Percentiles rank a stretch among this genome's conserved stretches.
phyloP scores from a whole-genome alignment of 1,140 invertebrate species.

The Lordiphosa clarofinis region DNA sequence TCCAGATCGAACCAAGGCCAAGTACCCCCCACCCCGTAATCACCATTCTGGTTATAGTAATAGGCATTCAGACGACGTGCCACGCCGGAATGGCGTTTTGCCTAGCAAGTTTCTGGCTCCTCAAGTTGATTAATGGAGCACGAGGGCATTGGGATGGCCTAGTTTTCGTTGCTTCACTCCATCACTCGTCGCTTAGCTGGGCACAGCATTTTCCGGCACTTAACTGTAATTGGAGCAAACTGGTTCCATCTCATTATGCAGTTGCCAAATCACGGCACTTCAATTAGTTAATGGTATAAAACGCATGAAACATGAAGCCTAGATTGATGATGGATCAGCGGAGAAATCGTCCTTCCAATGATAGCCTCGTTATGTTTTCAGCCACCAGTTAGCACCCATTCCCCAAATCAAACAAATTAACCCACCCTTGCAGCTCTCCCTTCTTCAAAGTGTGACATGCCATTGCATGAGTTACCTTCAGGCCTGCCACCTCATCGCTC shows the following conservation, averaged over 20 bases:
- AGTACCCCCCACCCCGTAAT: neutral
- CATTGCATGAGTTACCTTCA: conserved; percentile 20
- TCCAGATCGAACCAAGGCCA: conserved; percentile 60
- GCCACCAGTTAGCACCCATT: conserved; percentile 13
- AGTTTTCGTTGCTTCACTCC: conserved; percentile 37
- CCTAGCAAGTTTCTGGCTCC: conserved; percentile 44
- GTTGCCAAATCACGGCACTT: conserved; percentile 59
- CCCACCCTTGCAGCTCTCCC: conserved; percentile 12
- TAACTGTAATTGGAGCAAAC: conserved; percentile 69
- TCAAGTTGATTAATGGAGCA: conserved; percentile 63
- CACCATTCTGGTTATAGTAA: conserved; percentile 31
- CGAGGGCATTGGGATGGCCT: conserved; percentile 24
- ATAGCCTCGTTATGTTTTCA: too few species aligned
- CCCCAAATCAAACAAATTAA: conserved; percentile 65
- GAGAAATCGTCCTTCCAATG: too few species aligned
- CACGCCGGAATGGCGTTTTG: conserved; percentile 58
- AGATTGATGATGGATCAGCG: conserved; percentile 53
- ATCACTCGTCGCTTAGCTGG: conserved; percentile 39
- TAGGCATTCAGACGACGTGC: conserved; percentile 65
- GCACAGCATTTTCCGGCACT: conserved; percentile 74
- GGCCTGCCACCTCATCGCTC: conserved; percentile 31
- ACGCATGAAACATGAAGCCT: conserved; percentile 42
- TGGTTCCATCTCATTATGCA: conserved; percentile 69
- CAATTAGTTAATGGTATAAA: conserved; percentile 64
- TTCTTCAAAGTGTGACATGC: conserved; percentile 20